Evolutionary conservation across 2,113 vertebrate genomes (phyloP).

Genomic region (Oriolus oriolus): DNA sequence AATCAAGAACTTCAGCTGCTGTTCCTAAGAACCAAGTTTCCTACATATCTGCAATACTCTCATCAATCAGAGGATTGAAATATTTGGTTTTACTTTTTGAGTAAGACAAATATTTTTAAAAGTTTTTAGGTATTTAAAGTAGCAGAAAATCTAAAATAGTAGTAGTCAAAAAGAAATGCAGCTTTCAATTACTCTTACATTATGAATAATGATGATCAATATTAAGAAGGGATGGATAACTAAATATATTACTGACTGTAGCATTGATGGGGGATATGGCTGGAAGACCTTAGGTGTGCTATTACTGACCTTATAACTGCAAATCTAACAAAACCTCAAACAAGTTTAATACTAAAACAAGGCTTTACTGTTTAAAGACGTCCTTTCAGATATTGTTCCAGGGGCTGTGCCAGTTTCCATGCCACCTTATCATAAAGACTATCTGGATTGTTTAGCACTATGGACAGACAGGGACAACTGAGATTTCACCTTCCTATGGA

Average conservation of each 20-base stretch:
- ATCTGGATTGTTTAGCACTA: background rate
- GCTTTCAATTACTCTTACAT: background rate
- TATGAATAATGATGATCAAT: background rate
- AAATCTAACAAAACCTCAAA: background rate
- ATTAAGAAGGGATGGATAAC: background rate
- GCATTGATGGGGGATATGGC: background rate
- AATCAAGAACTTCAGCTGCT: background rate
- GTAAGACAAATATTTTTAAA: background rate
- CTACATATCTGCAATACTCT: background rate
- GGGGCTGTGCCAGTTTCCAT: background rate
- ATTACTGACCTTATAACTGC: background rate
- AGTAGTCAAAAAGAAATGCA: background rate
- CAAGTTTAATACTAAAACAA: background rate
- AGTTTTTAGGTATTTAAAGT: background rate
- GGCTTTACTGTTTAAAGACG: background rate
- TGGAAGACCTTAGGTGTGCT: background rate
- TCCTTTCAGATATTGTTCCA: background rate
- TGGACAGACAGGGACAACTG: background rate
- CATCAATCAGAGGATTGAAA: background rate
- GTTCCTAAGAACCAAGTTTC: background rate
- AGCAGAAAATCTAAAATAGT: background rate
- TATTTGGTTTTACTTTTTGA: background rate
- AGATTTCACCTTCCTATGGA: background rate
- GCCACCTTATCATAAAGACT: background rate
- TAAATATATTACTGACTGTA: background rate